A percentile compares a stretch with the other conserved stretches of the same genome.
Evolutionary conservation across 2,797 vertebrate species (phyloP).

Genomic region (Anguilla megastoma): DNA sequence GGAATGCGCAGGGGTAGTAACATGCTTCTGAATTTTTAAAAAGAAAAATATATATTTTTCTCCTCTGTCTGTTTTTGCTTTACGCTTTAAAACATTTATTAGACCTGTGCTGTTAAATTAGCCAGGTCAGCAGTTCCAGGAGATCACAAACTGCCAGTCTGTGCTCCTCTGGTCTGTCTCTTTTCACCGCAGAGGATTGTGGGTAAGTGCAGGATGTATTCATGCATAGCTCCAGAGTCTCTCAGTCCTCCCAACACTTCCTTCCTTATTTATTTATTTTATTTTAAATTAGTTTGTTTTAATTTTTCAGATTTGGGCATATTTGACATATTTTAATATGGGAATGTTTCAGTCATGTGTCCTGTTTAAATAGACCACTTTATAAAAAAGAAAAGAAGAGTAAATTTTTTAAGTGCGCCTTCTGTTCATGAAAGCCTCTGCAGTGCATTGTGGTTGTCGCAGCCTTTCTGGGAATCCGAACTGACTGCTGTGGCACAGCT

Average conservation of each 20-base stretch:
- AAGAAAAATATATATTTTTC: neutral
- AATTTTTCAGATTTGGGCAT: neutral
- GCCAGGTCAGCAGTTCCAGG: neutral
- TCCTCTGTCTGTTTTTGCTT: neutral
- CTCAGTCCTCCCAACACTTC: neutral
- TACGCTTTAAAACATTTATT: conserved; percentile 39
- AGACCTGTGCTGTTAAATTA: neutral
- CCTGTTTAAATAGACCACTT: neutral
- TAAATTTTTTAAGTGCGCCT: neutral
- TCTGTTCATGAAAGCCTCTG: neutral
- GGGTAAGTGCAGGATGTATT: neutral
- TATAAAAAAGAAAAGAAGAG: neutral
- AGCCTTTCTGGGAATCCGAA: neutral
- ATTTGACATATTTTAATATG: neutral
- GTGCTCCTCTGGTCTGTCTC: neutral
- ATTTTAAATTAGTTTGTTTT: neutral
- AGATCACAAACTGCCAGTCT: neutral
- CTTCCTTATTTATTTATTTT: neutral
- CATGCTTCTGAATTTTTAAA: conserved; percentile 26
- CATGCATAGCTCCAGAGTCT: neutral
- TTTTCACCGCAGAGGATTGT: conserved; percentile 24
- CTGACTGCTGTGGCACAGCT: no score
- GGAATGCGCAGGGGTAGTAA: neutral
- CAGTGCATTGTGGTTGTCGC: neutral
- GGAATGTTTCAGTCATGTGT: neutral